Percentiles rank a stretch among this genome's conserved stretches.
Conservation (phyloP, 2,797 vertebrate species). For the Takifugu rubripes region DNA sequence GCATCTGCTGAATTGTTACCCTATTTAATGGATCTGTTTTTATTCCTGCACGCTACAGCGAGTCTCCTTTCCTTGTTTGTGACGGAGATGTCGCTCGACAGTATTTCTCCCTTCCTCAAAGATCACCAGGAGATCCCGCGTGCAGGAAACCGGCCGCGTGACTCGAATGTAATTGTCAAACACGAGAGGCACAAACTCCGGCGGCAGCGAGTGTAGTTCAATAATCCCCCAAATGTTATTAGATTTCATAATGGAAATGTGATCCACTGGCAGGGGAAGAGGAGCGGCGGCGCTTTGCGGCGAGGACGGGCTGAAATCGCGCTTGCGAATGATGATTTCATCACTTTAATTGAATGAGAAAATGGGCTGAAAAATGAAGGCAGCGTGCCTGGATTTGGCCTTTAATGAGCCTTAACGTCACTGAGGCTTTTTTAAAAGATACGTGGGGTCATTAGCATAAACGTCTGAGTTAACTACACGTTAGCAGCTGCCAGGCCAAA, state of each 20-base stretch:
- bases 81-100: too few species aligned
- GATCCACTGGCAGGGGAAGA: not conserved
- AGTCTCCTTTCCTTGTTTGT: too few species aligned
- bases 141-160: too few species aligned
- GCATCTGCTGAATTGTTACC: too few species aligned
- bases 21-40: too few species aligned
- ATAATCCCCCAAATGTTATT: not conserved
- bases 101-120: too few species aligned
- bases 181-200: too few species aligned
- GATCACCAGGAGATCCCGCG: too few species aligned
- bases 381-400: slow-evolving; percentile 49
- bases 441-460: slow-evolving; percentile 63
- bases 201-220: not conserved
- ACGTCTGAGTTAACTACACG: slow-evolving; percentile 70
- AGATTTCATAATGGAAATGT: slow-evolving; percentile 5
- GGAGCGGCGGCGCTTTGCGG: slow-evolving; percentile 1
- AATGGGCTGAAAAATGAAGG: slow-evolving; percentile 52
- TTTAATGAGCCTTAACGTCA: slow-evolving; percentile 66
- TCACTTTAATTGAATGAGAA: slow-evolving; percentile 57
- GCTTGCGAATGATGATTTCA: slow-evolving; percentile 46
- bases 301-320: slow-evolving; percentile 29
- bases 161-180: too few species aligned
- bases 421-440: slow-evolving; percentile 45
- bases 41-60: too few species aligned
- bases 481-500: slow-evolving; percentile 67